phyloP scores from a whole-genome alignment of 2,113 vertebrate genomes.

The Monarcha castaneiventris region DNA sequence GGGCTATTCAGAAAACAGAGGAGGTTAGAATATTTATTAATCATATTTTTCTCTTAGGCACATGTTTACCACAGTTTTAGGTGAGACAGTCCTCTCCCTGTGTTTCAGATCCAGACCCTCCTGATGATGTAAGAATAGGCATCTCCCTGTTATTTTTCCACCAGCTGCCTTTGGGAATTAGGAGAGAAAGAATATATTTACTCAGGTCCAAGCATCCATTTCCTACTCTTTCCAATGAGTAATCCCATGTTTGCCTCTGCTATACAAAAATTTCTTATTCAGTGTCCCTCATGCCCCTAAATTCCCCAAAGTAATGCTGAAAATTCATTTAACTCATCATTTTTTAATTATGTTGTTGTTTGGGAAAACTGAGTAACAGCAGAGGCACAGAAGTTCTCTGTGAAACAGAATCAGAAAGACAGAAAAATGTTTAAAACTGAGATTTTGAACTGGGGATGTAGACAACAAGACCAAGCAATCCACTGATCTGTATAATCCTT shows the following conservation, averaged over 20 bases:
- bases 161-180: not conserved
- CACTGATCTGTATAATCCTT: not conserved
- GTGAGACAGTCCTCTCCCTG: not conserved
- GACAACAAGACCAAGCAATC: not conserved
- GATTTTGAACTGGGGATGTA: not conserved
- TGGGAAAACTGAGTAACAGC: not conserved
- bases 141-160: not conserved
- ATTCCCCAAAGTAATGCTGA: not conserved
- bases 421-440: not conserved
- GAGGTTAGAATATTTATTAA: not conserved
- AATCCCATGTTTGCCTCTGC: not conserved
- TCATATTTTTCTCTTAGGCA: not conserved
- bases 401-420: not conserved
- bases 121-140: not conserved
- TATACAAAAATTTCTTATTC: not conserved
- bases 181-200: not conserved
- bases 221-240: conserved; percentile 10
- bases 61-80: conserved; percentile 5
- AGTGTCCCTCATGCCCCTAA: not conserved
- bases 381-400: not conserved
- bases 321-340: not conserved
- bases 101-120: not conserved
- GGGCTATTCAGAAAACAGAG: not conserved
- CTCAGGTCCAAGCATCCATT: not conserved
- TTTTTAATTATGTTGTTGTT: not conserved